A percentile compares a stretch with the other conserved stretches of the same genome.
These are phyloP conservation scores for Thumatha senex DNA, from an alignment of 2,888 invertebrate genomes.

Conservation along the genomic window DNA sequence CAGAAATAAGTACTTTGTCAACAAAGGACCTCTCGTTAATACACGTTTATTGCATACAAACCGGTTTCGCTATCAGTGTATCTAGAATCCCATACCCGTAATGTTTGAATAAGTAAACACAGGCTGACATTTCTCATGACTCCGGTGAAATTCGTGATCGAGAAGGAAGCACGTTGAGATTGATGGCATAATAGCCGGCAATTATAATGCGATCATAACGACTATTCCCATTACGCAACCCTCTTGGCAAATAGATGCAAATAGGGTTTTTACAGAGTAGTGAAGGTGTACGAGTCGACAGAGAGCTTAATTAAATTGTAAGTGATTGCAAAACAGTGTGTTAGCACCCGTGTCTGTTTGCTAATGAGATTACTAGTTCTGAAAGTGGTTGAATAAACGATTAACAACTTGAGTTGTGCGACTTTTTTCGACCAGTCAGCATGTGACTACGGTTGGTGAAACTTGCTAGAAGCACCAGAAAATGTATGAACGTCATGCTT, in stretches of 20 bases:
- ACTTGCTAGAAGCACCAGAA: no score
- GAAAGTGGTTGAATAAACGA: conserved; percentile 44
- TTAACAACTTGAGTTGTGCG: conserved; percentile 4
- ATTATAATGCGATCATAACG: conserved; percentile 61
- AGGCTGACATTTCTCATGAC: conserved; percentile 69
- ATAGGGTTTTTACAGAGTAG: conserved; percentile 7
- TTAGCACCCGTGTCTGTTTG: conserved; percentile 50
- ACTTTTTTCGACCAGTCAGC: conserved; percentile 4
- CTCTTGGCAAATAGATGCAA: conserved; percentile 17
- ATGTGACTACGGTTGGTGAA: no score
- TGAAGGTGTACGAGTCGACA: conserved; percentile 40
- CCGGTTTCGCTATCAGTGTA: conserved; percentile 54
- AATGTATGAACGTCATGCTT: no score
- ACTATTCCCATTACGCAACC: conserved; percentile 59
- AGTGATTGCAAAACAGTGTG: conserved; percentile 57
- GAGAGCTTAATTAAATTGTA: conserved; percentile 57
- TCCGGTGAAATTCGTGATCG: conserved; percentile 65
- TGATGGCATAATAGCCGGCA: conserved; percentile 57
- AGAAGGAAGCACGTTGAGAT: conserved; percentile 58
- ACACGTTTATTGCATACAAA: conserved; percentile 41
- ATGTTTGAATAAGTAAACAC: conserved; percentile 42
- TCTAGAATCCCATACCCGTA: conserved; percentile 36
- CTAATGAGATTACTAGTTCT: conserved; percentile 58
- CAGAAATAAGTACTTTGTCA: conserved; percentile 56
- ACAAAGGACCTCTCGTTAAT: conserved; percentile 44